A percentile compares a stretch with the other conserved stretches of the same genome.
phyloP scores from a whole-genome alignment of 1,140 invertebrate species.

The Stenopsyche tienmushanensis region DNA sequence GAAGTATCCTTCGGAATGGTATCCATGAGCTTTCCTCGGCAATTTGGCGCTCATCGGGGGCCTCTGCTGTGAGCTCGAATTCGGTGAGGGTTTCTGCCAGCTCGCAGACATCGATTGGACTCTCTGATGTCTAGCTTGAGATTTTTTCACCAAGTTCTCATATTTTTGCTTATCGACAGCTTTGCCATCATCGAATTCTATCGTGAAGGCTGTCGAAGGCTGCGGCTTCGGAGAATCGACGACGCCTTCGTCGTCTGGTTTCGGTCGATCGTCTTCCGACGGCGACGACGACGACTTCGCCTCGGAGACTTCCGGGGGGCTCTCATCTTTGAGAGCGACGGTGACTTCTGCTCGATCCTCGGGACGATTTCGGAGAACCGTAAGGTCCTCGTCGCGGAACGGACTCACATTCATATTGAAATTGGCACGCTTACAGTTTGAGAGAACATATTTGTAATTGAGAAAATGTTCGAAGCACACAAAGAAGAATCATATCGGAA shows the following conservation, averaged over 20 bases:
- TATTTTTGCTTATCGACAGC: constrained; percentile 60
- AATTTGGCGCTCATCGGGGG: constrained; percentile 63
- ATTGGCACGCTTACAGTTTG: too few species aligned
- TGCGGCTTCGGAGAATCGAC: constrained; percentile 48
- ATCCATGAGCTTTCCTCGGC: constrained; percentile 59
- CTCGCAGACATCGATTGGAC: constrained; percentile 67
- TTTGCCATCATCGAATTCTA: constrained; percentile 67
- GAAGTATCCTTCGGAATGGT: constrained; percentile 70
- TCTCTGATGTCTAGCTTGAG: constrained; percentile 65
- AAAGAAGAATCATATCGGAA: neutral
- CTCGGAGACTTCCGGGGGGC: neutral
- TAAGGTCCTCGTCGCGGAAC: neutral
- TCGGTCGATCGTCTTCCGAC: neutral
- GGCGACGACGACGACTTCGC: constrained; percentile 1
- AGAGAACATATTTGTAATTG: too few species aligned
- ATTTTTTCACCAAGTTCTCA: constrained; percentile 69
- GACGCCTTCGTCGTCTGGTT: neutral
- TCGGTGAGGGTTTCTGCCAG: constrained; percentile 42
- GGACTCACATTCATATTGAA: too few species aligned
- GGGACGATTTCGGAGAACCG: neutral
- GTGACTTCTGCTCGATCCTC: neutral
- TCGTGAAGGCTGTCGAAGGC: constrained; percentile 63
- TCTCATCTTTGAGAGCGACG: neutral
- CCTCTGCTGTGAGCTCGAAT: constrained; percentile 44
- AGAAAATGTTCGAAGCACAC: too few species aligned